phyloP scores from a whole-genome alignment of 2,113 vertebrate species.

The Rhea americana region DNA sequence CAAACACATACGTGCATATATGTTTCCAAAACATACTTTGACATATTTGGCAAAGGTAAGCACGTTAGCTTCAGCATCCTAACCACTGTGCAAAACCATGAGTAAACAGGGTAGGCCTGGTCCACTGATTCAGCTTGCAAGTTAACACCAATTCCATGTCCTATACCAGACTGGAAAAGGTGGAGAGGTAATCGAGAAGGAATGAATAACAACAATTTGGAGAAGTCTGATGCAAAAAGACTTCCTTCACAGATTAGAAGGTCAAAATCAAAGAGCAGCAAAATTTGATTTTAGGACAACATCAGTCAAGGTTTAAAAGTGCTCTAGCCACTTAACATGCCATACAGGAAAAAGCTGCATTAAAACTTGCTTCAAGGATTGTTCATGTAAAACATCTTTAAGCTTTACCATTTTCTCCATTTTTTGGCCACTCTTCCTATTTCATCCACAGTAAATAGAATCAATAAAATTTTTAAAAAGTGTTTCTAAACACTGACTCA shows the following conservation, averaged over 20 bases:
- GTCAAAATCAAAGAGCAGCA: neutral
- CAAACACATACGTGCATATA: neutral
- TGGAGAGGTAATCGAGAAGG: neutral
- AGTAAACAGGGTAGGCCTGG: neutral
- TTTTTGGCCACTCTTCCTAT: neutral
- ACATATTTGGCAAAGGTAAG: neutral
- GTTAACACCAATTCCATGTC: neutral
- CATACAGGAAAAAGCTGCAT: neutral
- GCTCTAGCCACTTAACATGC: neutral
- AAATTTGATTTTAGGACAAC: neutral
- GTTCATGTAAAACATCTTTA: neutral
- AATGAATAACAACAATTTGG: neutral
- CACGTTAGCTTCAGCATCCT: neutral
- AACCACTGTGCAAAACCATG: neutral
- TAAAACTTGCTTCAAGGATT: neutral
- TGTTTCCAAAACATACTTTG: neutral
- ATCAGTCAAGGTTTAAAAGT: neutral
- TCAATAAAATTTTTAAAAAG: neutral
- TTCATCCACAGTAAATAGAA: neutral
- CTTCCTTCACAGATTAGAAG: rapidly evolving
- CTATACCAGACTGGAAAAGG: neutral
- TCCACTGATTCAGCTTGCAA: neutral
- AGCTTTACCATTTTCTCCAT: neutral
- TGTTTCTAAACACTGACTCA: neutral
- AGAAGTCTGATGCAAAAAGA: neutral